Evolutionary conservation across 2,113 vertebrate genomes (phyloP).

Genomic region (Aspidoscelis tigris): DNA sequence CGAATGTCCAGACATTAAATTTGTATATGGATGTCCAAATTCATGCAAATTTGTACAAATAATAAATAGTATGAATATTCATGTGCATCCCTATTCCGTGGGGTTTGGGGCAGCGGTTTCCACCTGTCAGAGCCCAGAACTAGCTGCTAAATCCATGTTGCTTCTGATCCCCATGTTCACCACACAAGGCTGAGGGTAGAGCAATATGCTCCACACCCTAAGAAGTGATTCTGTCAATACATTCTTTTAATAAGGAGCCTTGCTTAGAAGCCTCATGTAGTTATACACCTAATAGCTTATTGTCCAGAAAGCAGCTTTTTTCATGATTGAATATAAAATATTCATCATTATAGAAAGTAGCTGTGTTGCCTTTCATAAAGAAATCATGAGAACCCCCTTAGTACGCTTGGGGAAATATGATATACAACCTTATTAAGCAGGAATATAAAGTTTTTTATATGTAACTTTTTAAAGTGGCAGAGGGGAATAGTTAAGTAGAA

Average conservation of each 20-base stretch:
- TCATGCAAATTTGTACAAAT: no score
- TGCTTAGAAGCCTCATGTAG: background rate
- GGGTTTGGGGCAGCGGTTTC: background rate
- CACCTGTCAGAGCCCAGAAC: background rate
- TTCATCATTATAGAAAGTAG: background rate
- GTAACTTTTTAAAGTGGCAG: background rate
- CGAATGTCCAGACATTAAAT: no score
- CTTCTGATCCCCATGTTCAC: no score
- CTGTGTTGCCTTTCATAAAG: conserved; percentile 4
- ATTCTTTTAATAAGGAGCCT: background rate
- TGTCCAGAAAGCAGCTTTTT: background rate
- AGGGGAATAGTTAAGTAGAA: background rate
- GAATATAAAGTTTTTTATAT: background rate
- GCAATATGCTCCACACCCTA: background rate
- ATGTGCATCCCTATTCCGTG: no score
- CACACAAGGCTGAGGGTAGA: background rate
- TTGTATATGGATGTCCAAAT: no score
- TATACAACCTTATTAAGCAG: background rate
- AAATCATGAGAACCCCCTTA: background rate
- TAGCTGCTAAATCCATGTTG: background rate
- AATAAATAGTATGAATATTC: no score
- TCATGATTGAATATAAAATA: background rate
- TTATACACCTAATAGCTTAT: conserved; percentile 23
- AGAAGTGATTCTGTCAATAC: fast-evolving
- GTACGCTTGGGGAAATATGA: background rate